Base-by-base conservation (phyloP, 2,113 vertebrate species). In the Ophiodon elongatus region DNA sequence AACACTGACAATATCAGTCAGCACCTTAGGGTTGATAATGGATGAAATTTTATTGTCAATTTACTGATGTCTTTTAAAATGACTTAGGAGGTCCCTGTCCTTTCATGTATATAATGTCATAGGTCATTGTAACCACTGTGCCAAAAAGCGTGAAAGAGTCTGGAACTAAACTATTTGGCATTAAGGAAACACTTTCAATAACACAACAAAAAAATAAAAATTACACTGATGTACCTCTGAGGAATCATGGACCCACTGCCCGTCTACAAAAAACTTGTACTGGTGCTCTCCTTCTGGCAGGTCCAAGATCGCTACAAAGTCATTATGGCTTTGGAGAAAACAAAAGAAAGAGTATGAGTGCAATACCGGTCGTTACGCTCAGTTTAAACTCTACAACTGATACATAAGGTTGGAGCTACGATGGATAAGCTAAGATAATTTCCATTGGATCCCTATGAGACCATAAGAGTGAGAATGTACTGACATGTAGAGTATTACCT, bases 221-320 rank as follows among this genome's bases (percentile, higher is more conserved):
- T n/a, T 19, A 57, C 4, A n/a, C 43, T 33, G 14, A 11, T n/a
- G 93, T 96, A 99, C 98, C 97, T 99, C 98, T 17, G 97, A 97
- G 0, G 97, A 95, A 87, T 99, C 98, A 47, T 99, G 97, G 64
- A 98, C 95, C 98, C 98, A 99, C 85, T 99, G 98, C 69, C 98
- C 98, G n/a, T 99, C 98, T 88, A 99, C 98, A 89, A 99, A 99
- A 89, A 99, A 99, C 88, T 99, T 99, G 93, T 99, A 99, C 88
- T 99, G 98, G 86, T 99, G 98, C 67, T 99, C 98, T 81, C 98
- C 98, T 90, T 99, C 98, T 1, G 97, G 98, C 73, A 99, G 95
- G 88, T 99, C 98, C 94, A 99, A 91, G 86, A 99, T 99, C 43
- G 98, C 98, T 7, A 99, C 97, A 85, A 99, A 99, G 89, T 99